Conservation (phyloP, 2,113 vertebrate genomes). For the Phyllopteryx taeniolatus region DNA sequence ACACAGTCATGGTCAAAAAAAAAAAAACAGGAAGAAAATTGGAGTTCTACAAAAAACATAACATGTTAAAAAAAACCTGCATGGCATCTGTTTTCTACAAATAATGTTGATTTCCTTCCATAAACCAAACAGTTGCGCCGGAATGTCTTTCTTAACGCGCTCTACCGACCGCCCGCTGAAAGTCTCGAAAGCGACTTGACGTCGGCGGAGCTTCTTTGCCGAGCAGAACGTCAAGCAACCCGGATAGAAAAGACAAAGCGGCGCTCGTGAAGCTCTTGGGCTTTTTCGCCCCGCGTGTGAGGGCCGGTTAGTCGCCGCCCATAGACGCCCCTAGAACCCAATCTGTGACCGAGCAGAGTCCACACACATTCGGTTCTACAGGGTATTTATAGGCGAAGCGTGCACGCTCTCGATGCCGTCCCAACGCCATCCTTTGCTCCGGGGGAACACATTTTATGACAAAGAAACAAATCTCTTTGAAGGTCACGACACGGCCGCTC, state of each 20-base stretch:
- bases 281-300: conserved; percentile 19
- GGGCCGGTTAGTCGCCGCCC: conserved; percentile 59
- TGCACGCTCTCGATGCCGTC: conserved; percentile 4
- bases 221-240: background rate
- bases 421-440: conserved; percentile 37
- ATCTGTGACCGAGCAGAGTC: conserved; percentile 68
- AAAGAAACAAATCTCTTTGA: too few species aligned
- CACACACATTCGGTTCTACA: conserved; percentile 77
- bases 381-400: conserved; percentile 65
- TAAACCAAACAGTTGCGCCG: too few species aligned
- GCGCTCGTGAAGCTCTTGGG: background rate
- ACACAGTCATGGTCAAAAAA: too few species aligned
- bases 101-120: too few species aligned
- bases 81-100: too few species aligned
- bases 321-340: conserved; percentile 75
- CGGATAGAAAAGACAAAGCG: background rate
- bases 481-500: background rate
- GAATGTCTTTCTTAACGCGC: background rate
- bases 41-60: too few species aligned
- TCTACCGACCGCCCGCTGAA: background rate
- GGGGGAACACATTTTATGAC: too few species aligned
- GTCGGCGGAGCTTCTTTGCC: background rate
- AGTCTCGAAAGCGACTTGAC: background rate
- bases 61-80: too few species aligned
- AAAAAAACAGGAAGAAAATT: too few species aligned